Evolutionary conservation across 2,888 invertebrate species (phyloP).

Genomic region (Agonopterix alstromeriana): DNA sequence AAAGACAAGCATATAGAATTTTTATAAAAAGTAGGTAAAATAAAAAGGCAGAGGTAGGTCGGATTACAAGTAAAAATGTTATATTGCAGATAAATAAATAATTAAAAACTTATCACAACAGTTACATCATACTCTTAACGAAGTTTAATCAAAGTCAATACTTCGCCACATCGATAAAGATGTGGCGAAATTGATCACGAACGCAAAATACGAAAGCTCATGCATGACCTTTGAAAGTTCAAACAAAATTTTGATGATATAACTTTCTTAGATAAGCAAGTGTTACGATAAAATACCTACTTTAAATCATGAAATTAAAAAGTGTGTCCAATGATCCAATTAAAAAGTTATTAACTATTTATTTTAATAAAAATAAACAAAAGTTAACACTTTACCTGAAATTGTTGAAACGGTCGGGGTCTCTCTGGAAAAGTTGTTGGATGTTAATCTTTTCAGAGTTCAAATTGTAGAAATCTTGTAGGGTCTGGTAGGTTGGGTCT

Average conservation of each 20-base stretch:
- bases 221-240: conserved; percentile 40
- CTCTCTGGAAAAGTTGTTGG: conserved; percentile 86
- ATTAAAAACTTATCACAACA: not conserved
- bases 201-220: conserved; percentile 11
- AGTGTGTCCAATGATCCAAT: not conserved
- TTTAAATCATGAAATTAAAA: not conserved
- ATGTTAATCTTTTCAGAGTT: conserved; percentile 88
- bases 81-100: no score
- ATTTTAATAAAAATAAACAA: conserved; percentile 10
- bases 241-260: conserved; percentile 21
- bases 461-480: conserved; percentile 84
- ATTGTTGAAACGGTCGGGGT: conserved; percentile 89
- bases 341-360: not conserved
- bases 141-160: conserved; percentile 1
- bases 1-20: no score
- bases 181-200: not conserved
- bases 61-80: no score
- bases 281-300: not conserved
- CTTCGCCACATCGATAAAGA: not conserved
- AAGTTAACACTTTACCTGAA: conserved; percentile 81
- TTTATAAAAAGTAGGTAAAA: no score
- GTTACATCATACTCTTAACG: not conserved
- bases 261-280: conserved; percentile 11
- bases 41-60: no score
- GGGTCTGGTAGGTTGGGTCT: conserved; percentile 84